Evolutionary conservation across 1,140 invertebrate genomes (phyloP).

Genomic region (Anoplophora glabripennis): DNA sequence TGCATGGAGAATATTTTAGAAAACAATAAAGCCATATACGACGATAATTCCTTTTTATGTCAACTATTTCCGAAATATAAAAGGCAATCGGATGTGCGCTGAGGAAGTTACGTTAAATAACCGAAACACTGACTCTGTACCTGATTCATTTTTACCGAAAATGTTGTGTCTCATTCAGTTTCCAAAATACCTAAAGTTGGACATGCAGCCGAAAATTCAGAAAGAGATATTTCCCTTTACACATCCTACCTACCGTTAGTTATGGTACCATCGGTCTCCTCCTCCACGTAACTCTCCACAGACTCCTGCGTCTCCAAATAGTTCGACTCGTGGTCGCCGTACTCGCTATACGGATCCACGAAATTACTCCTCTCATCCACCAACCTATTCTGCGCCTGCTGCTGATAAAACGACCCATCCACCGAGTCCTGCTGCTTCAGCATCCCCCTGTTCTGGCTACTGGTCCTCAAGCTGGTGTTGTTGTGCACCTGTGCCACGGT

Average conservation of each 20-base stretch:
- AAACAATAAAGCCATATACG: too few species aligned
- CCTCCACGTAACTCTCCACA: slow-evolving; percentile 51
- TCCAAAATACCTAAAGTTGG: too few species aligned
- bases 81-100: too few species aligned
- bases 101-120: too few species aligned
- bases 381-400: slow-evolving; percentile 16
- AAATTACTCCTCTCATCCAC: neutral
- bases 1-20: too few species aligned
- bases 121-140: too few species aligned
- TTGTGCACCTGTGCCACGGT: slow-evolving; percentile 28
- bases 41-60: too few species aligned
- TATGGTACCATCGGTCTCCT: slow-evolving; percentile 32
- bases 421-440: slow-evolving; percentile 52
- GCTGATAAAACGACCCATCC: slow-evolving; percentile 33
- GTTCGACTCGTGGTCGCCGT: slow-evolving; percentile 26
- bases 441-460: slow-evolving; percentile 37
- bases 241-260: slow-evolving; percentile 16
- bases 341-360: slow-evolving; percentile 24
- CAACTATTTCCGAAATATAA: too few species aligned
- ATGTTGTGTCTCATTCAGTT: too few species aligned
- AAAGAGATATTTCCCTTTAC: too few species aligned
- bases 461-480: slow-evolving; percentile 26
- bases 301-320: slow-evolving; percentile 50
- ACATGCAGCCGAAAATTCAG: too few species aligned
- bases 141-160: too few species aligned